Percentiles rank a stretch among this genome's conserved stretches.
Conservation (phyloP, 2,888 invertebrate genomes). For the Elaeidobius kamerunicus region DNA sequence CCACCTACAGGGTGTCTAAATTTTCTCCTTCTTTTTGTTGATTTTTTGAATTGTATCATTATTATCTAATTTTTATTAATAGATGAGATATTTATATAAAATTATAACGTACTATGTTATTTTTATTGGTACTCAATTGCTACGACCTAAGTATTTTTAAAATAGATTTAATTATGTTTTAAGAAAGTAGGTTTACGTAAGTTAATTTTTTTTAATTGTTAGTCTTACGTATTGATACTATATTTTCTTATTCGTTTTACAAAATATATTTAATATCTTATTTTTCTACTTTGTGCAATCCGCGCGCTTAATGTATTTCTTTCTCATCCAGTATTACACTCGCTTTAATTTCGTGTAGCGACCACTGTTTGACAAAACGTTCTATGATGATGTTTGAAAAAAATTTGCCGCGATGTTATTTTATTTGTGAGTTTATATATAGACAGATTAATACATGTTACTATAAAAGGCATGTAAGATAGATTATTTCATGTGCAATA, state of each 20-base stretch:
- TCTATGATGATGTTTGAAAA: conserved; percentile 36
- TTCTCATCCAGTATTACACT: conserved; percentile 26
- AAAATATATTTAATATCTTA: conserved; percentile 33
- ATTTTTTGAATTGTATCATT: too few species aligned
- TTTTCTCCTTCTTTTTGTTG: too few species aligned
- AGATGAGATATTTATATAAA: too few species aligned
- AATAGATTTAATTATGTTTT: conserved; percentile 27
- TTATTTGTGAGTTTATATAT: conserved; percentile 50
- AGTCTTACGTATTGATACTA: conserved; percentile 33
- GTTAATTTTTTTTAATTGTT: conserved; percentile 33
- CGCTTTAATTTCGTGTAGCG: conserved; percentile 24
- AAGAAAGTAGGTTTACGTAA: conserved; percentile 32
- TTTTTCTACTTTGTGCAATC: conserved; percentile 30
- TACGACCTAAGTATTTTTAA: conserved; percentile 24
- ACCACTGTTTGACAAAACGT: conserved; percentile 38
- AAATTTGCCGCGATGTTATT: conserved; percentile 46
- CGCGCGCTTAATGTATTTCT: conserved; percentile 6
- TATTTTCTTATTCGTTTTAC: conserved; percentile 30
- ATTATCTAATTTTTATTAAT: too few species aligned
- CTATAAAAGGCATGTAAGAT: conserved; percentile 34
- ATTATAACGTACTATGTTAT: too few species aligned
- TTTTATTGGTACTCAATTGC: background rate
- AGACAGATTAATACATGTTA: conserved; percentile 43
- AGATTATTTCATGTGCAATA: conserved; percentile 32
- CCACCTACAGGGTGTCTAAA: too few species aligned